These are phyloP conservation scores for Chrysotoxum bicinctum DNA, from an alignment of 2,888 invertebrate species.

Conservation along the genomic window DNA sequence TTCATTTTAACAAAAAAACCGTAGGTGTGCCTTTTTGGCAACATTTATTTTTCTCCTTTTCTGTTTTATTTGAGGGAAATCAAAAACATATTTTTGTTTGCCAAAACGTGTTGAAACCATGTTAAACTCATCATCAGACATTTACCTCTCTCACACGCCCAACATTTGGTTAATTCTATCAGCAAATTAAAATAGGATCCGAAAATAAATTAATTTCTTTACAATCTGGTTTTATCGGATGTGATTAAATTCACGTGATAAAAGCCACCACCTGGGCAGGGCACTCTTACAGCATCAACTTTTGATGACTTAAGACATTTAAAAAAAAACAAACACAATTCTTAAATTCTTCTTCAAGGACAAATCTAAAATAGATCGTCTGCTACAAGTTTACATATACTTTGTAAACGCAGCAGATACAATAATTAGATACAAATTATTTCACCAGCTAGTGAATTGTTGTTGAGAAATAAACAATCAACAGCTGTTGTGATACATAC, in stretches of 20 bases:
- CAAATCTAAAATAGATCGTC: conserved; percentile 5
- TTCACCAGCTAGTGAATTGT: too few relatives aligned
- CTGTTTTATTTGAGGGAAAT: background rate
- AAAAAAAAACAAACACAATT: background rate
- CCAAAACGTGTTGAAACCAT: background rate
- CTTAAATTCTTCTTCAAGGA: background rate
- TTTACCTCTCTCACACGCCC: background rate
- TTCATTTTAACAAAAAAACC: too few relatives aligned
- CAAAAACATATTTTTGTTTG: background rate
- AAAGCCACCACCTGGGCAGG: conserved; percentile 9
- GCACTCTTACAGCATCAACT: background rate
- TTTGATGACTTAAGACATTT: background rate
- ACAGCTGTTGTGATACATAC: background rate
- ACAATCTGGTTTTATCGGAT: background rate
- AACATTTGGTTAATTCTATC: background rate
- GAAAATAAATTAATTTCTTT: background rate
- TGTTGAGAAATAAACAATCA: background rate
- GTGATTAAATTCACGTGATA: conserved; percentile 4
- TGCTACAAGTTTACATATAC: too few relatives aligned
- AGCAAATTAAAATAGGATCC: background rate
- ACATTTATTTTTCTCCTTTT: background rate
- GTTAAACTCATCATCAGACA: background rate
- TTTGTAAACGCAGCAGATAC: background rate
- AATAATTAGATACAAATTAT: background rate
- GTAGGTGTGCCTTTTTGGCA: conserved; percentile 17